phyloP scores from a whole-genome alignment of 1,140 invertebrate genomes.

The Lanistes nyassanus region DNA sequence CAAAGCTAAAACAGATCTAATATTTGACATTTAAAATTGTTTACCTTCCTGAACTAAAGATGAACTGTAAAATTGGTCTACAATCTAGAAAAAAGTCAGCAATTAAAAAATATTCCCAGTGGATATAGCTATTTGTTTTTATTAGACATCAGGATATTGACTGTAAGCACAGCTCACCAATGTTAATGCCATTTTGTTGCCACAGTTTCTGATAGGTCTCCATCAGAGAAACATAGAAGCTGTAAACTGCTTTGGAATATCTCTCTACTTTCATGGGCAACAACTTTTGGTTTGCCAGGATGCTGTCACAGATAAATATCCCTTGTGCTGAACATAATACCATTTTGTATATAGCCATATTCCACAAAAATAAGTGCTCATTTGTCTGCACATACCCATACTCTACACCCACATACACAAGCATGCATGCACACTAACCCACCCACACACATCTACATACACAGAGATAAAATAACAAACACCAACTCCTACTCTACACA shows the following conservation, averaged over 20 bases:
- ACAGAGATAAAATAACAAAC: background rate
- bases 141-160: too few relatives aligned
- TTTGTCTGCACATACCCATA: background rate
- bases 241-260: constrained; percentile 25
- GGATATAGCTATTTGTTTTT: too few relatives aligned
- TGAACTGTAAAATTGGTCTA: too few relatives aligned
- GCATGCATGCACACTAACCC: background rate
- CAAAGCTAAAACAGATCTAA: too few relatives aligned
- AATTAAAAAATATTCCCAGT: too few relatives aligned
- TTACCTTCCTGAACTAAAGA: too few relatives aligned
- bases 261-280: constrained; percentile 25
- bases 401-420: background rate
- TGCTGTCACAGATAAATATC: constrained; percentile 6
- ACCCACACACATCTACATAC: background rate
- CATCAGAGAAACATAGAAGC: constrained; percentile 10
- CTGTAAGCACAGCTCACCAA: constrained; percentile 16
- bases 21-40: too few relatives aligned
- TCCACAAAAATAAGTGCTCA: too few relatives aligned
- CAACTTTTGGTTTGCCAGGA: constrained; percentile 24
- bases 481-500: too few relatives aligned
- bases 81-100: too few relatives aligned
- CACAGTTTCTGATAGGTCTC: constrained; percentile 13
- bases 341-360: too few relatives aligned
- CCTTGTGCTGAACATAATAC: too few relatives aligned
- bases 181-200: constrained; percentile 20